Base-by-base conservation (phyloP, 2,888 invertebrate species). In the Machimus atricapillus region DNA sequence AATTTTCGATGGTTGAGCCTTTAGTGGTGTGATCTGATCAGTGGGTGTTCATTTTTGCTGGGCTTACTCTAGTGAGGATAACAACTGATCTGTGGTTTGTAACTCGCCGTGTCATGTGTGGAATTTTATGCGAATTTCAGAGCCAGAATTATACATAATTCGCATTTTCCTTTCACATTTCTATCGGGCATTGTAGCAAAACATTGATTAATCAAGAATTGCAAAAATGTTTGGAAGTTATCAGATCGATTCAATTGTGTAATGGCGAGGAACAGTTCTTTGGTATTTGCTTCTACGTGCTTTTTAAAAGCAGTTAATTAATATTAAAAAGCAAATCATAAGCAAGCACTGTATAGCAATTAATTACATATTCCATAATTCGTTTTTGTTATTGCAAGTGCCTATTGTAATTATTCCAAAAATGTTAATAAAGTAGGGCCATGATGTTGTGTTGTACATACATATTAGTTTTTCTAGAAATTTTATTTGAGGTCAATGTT, bases 121-220 rank as follows among this genome's bases (percentile, higher is more conserved):
- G 79, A 79, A 79, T 79, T 52, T 79, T 79, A 79, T 79, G 79
- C 79, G 52, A 79, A 79, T 79, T 56, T n/a, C 23, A 34, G 12
- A 31, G 27, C 2, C 27, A 9, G 19, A 56, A 56, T 56, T 56
- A 23, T 12, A 66, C n/a, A n/a, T n/a, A 27, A 8, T 66, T 40
- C 12, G 8, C 9, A 66, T 23, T 66, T 66, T 27, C 66, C 66
- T 66, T 66, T 66, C 66, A 66, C 66, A 66, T 66, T 66, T 66
- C 66, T 6, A 19, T 9, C 12, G 66, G 8, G 27, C 12, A 27
- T 66, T 66, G 27, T 12, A 23, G 66, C 27, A 66, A 27, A 3
- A 23, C 14, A 27, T 66, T 23, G 66, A 27, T 66, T 66, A 27
- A 19, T 52, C 52, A 66, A 66, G 23, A 66, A 66, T 66, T 66